Base-by-base conservation (phyloP, 2,888 invertebrate genomes). In the Helobdella robusta region DNA sequence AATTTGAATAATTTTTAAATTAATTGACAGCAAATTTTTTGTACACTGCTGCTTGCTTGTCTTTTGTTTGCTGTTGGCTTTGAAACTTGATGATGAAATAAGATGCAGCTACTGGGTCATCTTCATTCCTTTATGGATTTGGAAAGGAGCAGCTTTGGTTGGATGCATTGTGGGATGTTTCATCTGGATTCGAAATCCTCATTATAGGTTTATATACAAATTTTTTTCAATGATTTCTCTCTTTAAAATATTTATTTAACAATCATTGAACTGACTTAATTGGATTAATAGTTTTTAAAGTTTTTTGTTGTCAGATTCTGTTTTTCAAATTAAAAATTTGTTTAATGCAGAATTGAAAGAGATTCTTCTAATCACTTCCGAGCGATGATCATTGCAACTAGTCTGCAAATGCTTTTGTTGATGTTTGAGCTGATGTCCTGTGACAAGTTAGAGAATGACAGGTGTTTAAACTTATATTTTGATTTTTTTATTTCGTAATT, bases 321-420 rank as follows among this genome's bases (percentile, higher is more conserved):
- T 20, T 20, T 8, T 20, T 20, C 8, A 11, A 52, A 52, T 20
- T 20, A 30, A 25, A 8, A 28, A 11, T 58, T 11, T 15, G 18
- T 60, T 46, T 46, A 15, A 8, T 25, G 8, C 81, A 90, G 95
- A 78, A 82, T 91, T 73, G 95, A 95, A 83, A 91, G 91, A 71
- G 91, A 93, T 82, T 90, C 93, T 5, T 92, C 94, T 79, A 88
- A 93, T 46, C 97, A 98, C 80, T 98, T 93, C 80, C 94, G 94
- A 80, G 93, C 94, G 20, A 97, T 98, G 95, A 83, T 97, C 68
- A 91, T 97, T 77, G 92, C 91, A 69, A 84, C 94, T 73, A 90
- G 92, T 56, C 85, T 97, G 75, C 97, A 98, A 79, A 83, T 95
- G 68, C 89, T 97, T 73, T 82, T 98, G 70, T 82, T 95, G 32